Percentiles rank a stretch among this genome's conserved stretches.
phyloP scores from a whole-genome alignment of 1,140 invertebrate genomes.

The Orchesella cincta region DNA sequence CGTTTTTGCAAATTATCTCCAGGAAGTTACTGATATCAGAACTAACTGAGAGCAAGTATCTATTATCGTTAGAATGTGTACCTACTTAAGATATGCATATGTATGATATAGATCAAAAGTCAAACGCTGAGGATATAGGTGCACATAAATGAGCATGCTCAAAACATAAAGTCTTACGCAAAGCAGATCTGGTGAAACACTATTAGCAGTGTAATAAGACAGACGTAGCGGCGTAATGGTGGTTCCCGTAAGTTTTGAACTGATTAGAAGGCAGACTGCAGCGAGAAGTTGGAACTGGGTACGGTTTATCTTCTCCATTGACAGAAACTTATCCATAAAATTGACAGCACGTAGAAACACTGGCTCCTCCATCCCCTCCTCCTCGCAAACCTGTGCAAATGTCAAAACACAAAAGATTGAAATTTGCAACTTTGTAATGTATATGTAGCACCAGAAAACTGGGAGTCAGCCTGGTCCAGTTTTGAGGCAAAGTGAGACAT shows the following conservation, averaged over 20 bases:
- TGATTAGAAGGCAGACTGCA: conserved; percentile 82
- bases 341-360: conserved; percentile 88
- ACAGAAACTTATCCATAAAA: conserved; percentile 89
- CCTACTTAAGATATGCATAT: not conserved
- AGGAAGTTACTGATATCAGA: no score
- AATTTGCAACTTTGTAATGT: conserved; percentile 29
- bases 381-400: conserved; percentile 83
- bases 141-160: not conserved
- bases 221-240: conserved; percentile 75
- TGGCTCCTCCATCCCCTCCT: conserved; percentile 85
- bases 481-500: not conserved
- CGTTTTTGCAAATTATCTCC: no score
- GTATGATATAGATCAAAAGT: not conserved
- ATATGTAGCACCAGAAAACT: no score
- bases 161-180: conserved; percentile 67
- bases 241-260: conserved; percentile 68
- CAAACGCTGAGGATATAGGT: no score
- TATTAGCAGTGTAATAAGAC: conserved; percentile 89
- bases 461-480: no score
- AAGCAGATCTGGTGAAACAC: conserved; percentile 77
- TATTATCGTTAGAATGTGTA: no score
- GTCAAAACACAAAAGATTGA: conserved; percentile 48
- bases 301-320: conserved; percentile 73
- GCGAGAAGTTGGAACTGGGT: conserved; percentile 85
- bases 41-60: no score